Evolutionary conservation across 2,888 invertebrate genomes (phyloP).

Genomic region (Tipula helvola): DNA sequence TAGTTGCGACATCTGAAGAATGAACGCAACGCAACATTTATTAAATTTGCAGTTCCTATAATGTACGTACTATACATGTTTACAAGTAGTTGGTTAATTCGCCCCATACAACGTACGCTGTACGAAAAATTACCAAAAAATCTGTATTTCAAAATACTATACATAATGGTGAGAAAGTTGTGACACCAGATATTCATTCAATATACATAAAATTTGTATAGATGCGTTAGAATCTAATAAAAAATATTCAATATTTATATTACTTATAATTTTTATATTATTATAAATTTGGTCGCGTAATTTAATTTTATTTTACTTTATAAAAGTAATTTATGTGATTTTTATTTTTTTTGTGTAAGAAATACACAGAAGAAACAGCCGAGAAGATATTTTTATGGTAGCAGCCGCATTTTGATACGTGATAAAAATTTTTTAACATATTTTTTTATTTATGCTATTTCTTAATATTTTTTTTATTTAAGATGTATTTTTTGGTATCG

Average conservation of each 20-base stretch:
- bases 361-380: background rate
- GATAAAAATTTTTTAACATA: background rate
- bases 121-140: background rate
- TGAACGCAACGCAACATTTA: background rate
- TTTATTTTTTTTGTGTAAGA: background rate
- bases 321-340: constrained; percentile 4
- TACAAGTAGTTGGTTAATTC: background rate
- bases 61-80: background rate
- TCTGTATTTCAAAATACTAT: background rate
- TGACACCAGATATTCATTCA: background rate
- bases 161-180: background rate
- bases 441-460: background rate
- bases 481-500: background rate
- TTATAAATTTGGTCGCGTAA: constrained; percentile 4
- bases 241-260: constrained; percentile 4
- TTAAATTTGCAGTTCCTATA: background rate
- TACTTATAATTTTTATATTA: background rate
- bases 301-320: constrained; percentile 4
- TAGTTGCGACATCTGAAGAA: background rate
- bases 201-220: too few species aligned
- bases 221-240: background rate
- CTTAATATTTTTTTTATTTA: background rate
- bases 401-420: background rate
- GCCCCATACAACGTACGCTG: background rate
- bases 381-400: background rate